Conservation (phyloP, 92 coral and sea anemone genomes). For the Porites cylindrica region DNA sequence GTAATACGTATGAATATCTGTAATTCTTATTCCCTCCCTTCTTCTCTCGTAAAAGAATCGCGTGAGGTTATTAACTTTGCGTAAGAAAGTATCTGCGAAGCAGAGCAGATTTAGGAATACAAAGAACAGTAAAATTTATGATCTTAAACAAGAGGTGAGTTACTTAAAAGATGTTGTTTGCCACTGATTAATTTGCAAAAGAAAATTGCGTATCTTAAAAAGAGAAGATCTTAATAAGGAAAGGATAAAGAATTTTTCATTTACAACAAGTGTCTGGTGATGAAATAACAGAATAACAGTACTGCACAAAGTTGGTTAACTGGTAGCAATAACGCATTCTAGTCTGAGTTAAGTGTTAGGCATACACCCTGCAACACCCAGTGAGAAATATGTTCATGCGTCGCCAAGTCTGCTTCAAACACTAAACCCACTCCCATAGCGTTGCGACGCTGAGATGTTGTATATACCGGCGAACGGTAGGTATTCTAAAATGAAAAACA, state of each 20-base stretch:
- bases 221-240: no score
- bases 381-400: constrained; percentile 94
- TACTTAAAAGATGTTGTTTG: no score
- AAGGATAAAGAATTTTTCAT: no score
- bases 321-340: neutral
- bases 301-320: neutral
- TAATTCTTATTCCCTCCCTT: no score
- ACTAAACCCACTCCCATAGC: constrained; percentile 99
- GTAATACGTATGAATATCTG: neutral
- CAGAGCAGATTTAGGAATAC: no score
- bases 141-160: no score
- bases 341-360: constrained; percentile 97
- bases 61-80: no score
- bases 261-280: neutral
- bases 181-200: no score
- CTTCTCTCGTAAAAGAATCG: no score
- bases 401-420: constrained; percentile 95
- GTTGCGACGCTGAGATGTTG: constrained; percentile 99
- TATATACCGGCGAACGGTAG: constrained; percentile 96
- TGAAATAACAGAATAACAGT: neutral
- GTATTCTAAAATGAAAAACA: constrained; percentile 78
- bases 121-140: no score
- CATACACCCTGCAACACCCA: constrained; percentile 99
- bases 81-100: no score
- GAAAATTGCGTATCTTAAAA: no score